phyloP scores from a whole-genome alignment of 2,113 vertebrate species.

The Copsychus sechellarum region DNA sequence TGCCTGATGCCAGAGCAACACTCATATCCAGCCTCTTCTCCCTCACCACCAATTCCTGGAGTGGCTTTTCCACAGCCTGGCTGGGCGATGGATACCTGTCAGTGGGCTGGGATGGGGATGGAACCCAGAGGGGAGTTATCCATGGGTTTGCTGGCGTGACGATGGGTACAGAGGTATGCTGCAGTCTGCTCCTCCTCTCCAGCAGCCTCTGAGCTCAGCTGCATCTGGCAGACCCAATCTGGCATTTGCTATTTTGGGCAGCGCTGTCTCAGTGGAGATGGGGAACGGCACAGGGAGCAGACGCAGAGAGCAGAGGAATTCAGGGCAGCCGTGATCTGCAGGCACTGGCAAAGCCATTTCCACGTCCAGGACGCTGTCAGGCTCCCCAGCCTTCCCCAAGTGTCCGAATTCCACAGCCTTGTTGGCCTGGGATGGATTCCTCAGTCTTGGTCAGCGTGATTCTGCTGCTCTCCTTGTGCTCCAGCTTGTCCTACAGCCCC shows the following conservation, averaged over 20 bases:
- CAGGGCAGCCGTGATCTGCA: background rate
- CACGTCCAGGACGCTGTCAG: accelerated
- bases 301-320: background rate
- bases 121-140: background rate
- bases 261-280: background rate
- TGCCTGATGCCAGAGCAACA: accelerated
- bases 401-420: accelerated
- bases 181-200: background rate
- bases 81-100: background rate
- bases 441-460: accelerated
- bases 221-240: background rate
- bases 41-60: accelerated
- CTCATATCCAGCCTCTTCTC: background rate
- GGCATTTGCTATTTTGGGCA: slow-evolving; percentile 2
- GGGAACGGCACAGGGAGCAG: background rate
- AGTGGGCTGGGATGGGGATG: background rate
- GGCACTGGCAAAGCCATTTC: background rate
- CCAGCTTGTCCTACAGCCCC: background rate
- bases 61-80: background rate
- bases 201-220: background rate
- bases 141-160: accelerated
- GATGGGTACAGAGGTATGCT: background rate
- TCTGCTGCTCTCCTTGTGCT: background rate
- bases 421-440: background rate
- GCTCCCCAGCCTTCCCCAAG: background rate